Evolutionary conservation across 2,888 invertebrate genomes (phyloP).

Genomic region (Agrotis exclamationis): DNA sequence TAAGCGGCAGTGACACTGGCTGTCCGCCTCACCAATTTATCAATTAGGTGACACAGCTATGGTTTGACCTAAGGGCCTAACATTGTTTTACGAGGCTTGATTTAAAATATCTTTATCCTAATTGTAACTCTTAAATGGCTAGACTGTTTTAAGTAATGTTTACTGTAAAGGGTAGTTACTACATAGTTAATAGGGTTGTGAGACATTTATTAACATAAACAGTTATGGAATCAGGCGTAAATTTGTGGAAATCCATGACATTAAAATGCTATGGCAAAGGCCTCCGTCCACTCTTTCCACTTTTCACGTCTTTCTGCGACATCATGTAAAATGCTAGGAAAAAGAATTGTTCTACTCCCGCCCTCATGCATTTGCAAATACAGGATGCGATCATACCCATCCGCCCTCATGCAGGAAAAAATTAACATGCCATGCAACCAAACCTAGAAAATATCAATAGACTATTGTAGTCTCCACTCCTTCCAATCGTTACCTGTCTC

Average conservation of each 20-base stretch:
- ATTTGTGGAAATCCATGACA: no score
- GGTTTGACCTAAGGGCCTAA: conserved; percentile 40
- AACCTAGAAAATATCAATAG: neutral
- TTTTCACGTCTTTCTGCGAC: no score
- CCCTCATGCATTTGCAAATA: no score
- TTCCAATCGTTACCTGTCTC: neutral
- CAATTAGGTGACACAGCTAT: conserved; percentile 49
- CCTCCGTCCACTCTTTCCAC: no score
- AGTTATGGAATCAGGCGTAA: no score
- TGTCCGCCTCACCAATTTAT: conserved; percentile 52
- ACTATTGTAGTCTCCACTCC: neutral
- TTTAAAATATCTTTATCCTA: conserved; percentile 43
- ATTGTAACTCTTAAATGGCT: conserved; percentile 4
- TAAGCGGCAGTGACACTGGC: conserved; percentile 47
- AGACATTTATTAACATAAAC: no score
- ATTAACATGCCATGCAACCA: no score
- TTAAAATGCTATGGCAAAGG: no score
- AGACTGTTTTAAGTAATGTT: neutral
- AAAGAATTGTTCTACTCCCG: no score
- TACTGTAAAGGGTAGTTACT: neutral
- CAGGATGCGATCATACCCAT: no score
- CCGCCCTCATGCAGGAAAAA: no score
- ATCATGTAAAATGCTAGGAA: no score
- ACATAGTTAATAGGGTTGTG: neutral
- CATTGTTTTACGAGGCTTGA: conserved; percentile 27